Evolutionary conservation across 2,113 vertebrate genomes (phyloP), one percentile per base, ranked within the genome.

Genomic region (Indicator indicator): DNA sequence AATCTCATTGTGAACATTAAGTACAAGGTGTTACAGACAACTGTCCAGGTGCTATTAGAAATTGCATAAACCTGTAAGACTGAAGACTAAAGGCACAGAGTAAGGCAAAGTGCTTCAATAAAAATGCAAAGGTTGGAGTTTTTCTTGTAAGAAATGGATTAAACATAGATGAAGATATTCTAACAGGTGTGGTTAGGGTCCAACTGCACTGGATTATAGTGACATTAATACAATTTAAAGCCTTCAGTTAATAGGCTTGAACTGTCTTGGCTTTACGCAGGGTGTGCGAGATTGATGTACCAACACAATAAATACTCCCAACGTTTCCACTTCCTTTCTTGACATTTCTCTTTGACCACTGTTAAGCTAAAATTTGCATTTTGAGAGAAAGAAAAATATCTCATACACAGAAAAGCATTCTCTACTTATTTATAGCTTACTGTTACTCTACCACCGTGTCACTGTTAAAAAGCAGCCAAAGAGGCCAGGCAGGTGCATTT

Each of bases 1-100:
- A 97, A 58, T 33, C 67, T 83, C 91, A 54, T 60, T 38, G 58
- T 88, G 84, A 91, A 44, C 18, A 19, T 69, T 68, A 95, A 88
- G 93, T 79, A 93, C 79, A 86, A 86, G 87, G 68, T 36, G 59
- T 95, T 93, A 32, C 56, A 81, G 83, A 83, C 82, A 95, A 71
- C 42, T 55, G 12, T 55, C 68, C 88, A 88, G 90, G 69, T 94
- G 58, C 82, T 89, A 32, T 17, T 20, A 30, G 30, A 79, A 65
- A 88, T 81, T 74, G 52, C 16, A 56, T 30, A 93, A 83, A 90
- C 74, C 19, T 64, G 81, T 19, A 59, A 58, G 64, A 59, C 36
- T 83, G 70, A 78, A 91, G 67, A 70, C 58, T 81, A 69, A 87
- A 88, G 74, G 83, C 46, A 88, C 23, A 24, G 32, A 55, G 27